Conservation (phyloP, 2,888 invertebrate genomes). For the Diaperis boleti region DNA sequence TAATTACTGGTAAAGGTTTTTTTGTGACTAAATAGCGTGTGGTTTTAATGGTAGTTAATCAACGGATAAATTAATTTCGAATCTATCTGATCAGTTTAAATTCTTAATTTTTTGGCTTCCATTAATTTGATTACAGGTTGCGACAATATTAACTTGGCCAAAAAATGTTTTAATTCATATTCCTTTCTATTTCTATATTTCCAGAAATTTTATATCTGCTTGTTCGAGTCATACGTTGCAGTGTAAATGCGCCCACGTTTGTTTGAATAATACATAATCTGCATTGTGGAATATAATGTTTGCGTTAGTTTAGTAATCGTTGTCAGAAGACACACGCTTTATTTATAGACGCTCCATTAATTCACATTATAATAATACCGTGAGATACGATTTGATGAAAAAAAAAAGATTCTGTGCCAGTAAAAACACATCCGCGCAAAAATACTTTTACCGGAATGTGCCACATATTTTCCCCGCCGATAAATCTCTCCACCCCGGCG, state of each 20-base stretch:
- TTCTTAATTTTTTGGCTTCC: too few relatives aligned
- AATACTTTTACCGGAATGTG: slow-evolving; percentile 24
- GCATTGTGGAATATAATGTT: slow-evolving; percentile 25
- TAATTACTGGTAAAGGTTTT: too few relatives aligned
- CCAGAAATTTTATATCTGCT: too few relatives aligned
- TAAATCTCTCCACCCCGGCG: slow-evolving; percentile 40
- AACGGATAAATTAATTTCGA: too few relatives aligned
- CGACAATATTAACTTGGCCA: too few relatives aligned
- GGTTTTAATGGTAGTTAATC: too few relatives aligned
- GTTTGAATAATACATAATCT: slow-evolving; percentile 23
- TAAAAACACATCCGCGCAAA: slow-evolving; percentile 8
- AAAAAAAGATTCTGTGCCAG: slow-evolving; percentile 11
- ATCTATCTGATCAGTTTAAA: too few relatives aligned
- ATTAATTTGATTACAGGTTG: too few relatives aligned
- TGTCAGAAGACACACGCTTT: slow-evolving; percentile 19
- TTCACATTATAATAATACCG: neutral
- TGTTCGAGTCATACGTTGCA: slow-evolving; percentile 15
- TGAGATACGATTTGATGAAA: slow-evolving; percentile 5
- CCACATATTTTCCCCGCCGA: slow-evolving; percentile 38
- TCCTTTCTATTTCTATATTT: too few relatives aligned
- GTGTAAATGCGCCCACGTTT: slow-evolving; percentile 11
- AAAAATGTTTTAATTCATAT: too few relatives aligned
- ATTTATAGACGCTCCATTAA: slow-evolving; percentile 5
- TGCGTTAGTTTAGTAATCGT: slow-evolving; percentile 20
- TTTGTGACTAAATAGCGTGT: too few relatives aligned